These are phyloP conservation scores for Vulpes ferrilata DNA, from an alignment of 2,113 vertebrate genomes.

Conservation along the genomic window DNA sequence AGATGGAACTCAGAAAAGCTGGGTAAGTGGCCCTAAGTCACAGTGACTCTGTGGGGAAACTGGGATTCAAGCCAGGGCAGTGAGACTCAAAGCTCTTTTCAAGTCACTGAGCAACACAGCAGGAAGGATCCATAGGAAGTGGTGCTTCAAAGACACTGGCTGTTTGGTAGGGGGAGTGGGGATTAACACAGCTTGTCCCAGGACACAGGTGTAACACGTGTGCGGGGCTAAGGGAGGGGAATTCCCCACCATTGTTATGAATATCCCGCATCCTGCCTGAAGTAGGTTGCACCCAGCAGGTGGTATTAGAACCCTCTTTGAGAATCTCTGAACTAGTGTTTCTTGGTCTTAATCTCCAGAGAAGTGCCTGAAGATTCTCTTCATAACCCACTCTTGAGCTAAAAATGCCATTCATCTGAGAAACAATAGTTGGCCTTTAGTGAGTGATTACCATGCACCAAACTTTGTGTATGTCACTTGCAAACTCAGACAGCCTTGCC, in stretches of 20 bases:
- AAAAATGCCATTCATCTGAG: slow-evolving; percentile 33
- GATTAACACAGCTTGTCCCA: slow-evolving; percentile 68
- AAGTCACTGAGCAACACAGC: slow-evolving; percentile 63
- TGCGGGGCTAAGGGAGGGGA: neutral
- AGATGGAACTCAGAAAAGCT: slow-evolving; percentile 67
- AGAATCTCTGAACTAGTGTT: slow-evolving; percentile 37
- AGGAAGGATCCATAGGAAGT: slow-evolving; percentile 71
- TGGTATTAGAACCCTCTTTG: slow-evolving; percentile 36
- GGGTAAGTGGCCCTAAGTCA: slow-evolving; percentile 59
- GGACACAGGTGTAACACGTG: slow-evolving; percentile 75
- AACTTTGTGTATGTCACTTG: neutral
- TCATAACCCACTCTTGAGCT: slow-evolving; percentile 57
- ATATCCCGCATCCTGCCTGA: neutral
- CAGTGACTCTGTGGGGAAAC: slow-evolving; percentile 55
- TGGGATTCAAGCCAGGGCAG: slow-evolving; percentile 16
- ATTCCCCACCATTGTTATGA: slow-evolving; percentile 66
- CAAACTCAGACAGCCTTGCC: neutral
- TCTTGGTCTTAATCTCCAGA: slow-evolving; percentile 63
- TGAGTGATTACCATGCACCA: slow-evolving; percentile 28
- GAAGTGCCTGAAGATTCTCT: slow-evolving; percentile 44
- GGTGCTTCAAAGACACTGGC: slow-evolving; percentile 75
- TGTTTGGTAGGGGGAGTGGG: neutral
- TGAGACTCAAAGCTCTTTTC: slow-evolving; percentile 73
- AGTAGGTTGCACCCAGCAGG: slow-evolving; percentile 53
- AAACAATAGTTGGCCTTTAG: slow-evolving; percentile 34